phyloP scores from a whole-genome alignment of 2,113 vertebrate genomes.

The Rhea americana region DNA sequence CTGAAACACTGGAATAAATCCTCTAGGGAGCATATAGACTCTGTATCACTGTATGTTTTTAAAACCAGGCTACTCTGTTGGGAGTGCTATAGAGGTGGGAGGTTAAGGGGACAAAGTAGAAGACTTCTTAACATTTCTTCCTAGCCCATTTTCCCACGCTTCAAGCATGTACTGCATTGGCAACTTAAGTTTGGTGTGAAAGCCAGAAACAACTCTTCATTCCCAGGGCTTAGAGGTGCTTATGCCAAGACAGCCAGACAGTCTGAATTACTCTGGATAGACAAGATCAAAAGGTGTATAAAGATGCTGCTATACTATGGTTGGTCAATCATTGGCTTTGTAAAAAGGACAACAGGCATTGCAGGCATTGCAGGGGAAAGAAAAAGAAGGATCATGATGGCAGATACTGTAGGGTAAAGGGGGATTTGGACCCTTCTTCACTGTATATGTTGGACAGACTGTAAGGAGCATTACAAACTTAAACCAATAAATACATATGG shows the following conservation, averaged over 20 bases:
- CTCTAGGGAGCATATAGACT: not conserved
- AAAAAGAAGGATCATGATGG: not conserved
- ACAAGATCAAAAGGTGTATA: not conserved
- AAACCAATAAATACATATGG: not conserved
- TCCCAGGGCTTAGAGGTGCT: not conserved
- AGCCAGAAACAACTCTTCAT: not conserved
- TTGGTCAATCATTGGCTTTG: not conserved
- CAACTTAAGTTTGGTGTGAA: not conserved
- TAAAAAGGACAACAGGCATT: fast-evolving
- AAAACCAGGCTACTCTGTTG: not conserved
- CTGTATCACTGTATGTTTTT: not conserved
- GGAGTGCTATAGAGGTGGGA: not conserved
- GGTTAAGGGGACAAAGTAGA: not conserved
- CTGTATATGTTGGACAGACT: not conserved
- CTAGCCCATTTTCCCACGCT: not conserved
- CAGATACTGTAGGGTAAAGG: not conserved
- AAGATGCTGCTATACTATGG: not conserved
- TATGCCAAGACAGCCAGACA: not conserved
- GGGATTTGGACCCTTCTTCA: not conserved
- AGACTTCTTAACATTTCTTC: not conserved
- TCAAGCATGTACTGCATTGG: not conserved
- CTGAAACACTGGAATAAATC: not conserved
- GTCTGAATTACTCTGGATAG: not conserved
- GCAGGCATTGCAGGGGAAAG: fast-evolving
- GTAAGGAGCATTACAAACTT: not conserved